Percentiles rank a stretch among this genome's conserved stretches.
Conservation (phyloP, 1,140 invertebrate species). For the Telenomus remus region DNA sequence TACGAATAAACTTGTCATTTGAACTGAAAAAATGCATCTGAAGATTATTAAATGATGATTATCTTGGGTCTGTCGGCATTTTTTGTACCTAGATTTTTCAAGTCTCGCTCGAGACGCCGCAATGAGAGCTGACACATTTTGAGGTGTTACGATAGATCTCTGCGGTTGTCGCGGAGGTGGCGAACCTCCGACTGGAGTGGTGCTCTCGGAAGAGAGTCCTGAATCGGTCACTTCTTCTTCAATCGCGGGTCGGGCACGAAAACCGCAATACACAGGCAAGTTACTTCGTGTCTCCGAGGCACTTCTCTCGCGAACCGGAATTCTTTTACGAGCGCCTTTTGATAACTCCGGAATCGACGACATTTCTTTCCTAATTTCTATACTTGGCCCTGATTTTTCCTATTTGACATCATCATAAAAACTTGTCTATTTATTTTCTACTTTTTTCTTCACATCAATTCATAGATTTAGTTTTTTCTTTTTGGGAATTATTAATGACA, state of each 20-base stretch:
- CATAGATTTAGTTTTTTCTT: not conserved
- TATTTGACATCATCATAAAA: too few species aligned
- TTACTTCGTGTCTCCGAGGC: slow-evolving; percentile 8
- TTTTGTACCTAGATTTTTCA: slow-evolving; percentile 62
- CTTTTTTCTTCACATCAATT: not conserved
- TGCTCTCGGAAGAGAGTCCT: slow-evolving; percentile 70
- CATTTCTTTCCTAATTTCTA: slow-evolving; percentile 8
- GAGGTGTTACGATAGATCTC: slow-evolving; percentile 38
- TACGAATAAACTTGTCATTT: too few species aligned
- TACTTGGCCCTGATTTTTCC: too few species aligned
- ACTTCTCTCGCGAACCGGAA: slow-evolving; percentile 6
- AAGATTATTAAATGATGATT: too few species aligned
- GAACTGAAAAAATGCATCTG: too few species aligned
- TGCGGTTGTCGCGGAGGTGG: slow-evolving; percentile 65
- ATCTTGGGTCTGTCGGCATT: too few species aligned
- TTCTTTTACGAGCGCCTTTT: slow-evolving; percentile 52
- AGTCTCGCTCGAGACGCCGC: slow-evolving; percentile 61
- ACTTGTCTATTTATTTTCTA: not conserved
- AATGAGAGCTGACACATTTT: slow-evolving; percentile 51
- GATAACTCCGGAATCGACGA: slow-evolving; percentile 32
- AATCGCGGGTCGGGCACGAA: slow-evolving; percentile 10
- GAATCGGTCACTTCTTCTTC: slow-evolving; percentile 69
- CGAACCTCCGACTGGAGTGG: slow-evolving; percentile 70
- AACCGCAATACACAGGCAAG: slow-evolving; percentile 12
- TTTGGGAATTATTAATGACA: not conserved